Evolutionary conservation across 2,113 vertebrate species (phyloP).

Genomic region (Pomatostomus ruficeps): DNA sequence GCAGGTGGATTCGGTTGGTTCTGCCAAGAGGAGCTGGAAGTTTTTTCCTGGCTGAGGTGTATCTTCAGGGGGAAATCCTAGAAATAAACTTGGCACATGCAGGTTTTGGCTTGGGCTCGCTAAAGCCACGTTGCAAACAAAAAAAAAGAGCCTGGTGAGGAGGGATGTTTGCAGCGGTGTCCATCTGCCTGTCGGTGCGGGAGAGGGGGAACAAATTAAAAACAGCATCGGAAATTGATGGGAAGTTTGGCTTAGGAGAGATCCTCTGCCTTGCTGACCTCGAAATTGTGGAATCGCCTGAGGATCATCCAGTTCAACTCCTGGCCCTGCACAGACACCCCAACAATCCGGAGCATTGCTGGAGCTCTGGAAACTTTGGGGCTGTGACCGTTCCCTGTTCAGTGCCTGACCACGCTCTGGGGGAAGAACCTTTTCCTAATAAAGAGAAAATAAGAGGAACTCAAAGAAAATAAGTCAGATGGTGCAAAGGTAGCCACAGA

Average conservation of each 20-base stretch:
- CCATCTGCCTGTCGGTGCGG: not conserved
- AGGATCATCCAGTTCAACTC: not conserved
- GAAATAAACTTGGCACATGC: slow-evolving; percentile 4
- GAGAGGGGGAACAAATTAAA: not conserved
- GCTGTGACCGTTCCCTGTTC: not conserved
- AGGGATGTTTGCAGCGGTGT: not conserved
- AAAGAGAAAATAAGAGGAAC: not conserved
- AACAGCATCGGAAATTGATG: not conserved
- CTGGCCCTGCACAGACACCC: not conserved
- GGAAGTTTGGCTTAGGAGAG: not conserved
- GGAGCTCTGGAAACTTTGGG: not conserved
- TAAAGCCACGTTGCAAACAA: not conserved
- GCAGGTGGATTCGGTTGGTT: not conserved
- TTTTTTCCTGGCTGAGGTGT: not conserved
- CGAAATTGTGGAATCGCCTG: not conserved
- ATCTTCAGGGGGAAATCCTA: slow-evolving; percentile 51
- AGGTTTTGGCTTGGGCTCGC: not conserved
- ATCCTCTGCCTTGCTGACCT: not conserved
- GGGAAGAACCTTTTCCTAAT: not conserved
- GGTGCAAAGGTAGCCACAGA: not conserved
- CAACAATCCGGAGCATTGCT: not conserved
- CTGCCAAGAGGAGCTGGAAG: slow-evolving; percentile 30
- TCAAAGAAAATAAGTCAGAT: not conserved
- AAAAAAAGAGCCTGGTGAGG: not conserved
- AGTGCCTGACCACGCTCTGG: not conserved